Evolutionary conservation across 2,113 vertebrate species (phyloP).

Genomic region (Bos indicus): DNA sequence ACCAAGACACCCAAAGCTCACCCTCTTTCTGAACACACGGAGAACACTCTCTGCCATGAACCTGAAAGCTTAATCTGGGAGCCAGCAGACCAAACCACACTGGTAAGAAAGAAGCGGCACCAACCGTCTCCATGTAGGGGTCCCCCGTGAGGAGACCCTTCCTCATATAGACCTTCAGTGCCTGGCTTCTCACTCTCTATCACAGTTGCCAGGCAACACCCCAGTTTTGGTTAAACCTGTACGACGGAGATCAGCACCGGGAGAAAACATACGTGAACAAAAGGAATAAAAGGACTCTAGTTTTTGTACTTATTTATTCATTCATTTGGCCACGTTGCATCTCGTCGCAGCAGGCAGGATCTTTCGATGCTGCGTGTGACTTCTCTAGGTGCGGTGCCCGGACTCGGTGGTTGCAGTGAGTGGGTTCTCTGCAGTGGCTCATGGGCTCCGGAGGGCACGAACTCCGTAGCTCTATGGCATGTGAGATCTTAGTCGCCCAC

Average conservation of each 20-base stretch:
- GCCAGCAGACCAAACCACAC: neutral
- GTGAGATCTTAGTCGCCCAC: neutral
- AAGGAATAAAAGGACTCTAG: neutral
- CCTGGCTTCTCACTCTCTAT: neutral
- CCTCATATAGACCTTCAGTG: neutral
- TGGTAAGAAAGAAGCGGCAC: neutral
- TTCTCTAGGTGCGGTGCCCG: neutral
- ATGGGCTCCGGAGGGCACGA: neutral
- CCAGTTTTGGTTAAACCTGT: neutral
- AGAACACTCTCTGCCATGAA: neutral
- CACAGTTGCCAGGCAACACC: neutral
- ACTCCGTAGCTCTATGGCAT: neutral
- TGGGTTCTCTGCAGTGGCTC: neutral
- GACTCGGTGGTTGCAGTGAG: fast-evolving
- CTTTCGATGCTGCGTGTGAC: fast-evolving
- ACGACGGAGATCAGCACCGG: neutral
- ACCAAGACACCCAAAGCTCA: neutral
- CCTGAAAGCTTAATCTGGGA: neutral
- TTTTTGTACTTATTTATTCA: neutral
- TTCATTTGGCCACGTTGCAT: neutral
- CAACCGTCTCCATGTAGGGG: neutral
- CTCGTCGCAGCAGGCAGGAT: neutral
- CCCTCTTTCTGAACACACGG: neutral
- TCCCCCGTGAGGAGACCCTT: neutral
- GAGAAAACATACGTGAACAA: neutral